A percentile compares a stretch with the other conserved stretches of the same genome.
Evolutionary conservation across 2,797 vertebrate genomes (phyloP).

Genomic region (Pelodytes ibericus): DNA sequence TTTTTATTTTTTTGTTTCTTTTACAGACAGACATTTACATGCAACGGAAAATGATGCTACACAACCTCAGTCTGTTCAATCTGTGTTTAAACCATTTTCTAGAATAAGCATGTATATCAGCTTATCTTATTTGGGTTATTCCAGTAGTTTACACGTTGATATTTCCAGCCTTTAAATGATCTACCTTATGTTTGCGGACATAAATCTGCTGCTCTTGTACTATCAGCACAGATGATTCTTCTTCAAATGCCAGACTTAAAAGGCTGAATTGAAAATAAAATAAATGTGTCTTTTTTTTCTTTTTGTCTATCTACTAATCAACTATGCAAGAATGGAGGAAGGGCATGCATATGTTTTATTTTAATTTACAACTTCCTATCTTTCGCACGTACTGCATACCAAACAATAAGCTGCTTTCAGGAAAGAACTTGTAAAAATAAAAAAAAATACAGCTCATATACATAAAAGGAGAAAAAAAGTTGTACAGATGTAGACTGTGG

Average conservation of each 20-base stretch:
- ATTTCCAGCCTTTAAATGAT: neutral
- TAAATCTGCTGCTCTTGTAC: neutral
- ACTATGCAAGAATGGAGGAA: conserved; percentile 30
- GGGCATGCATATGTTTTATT: conserved; percentile 56
- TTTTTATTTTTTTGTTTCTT: neutral
- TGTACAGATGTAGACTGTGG: conserved; percentile 84
- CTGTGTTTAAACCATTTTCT: neutral
- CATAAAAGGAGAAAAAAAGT: conserved; percentile 76
- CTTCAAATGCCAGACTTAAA: conserved; percentile 4
- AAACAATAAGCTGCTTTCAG: conserved; percentile 68
- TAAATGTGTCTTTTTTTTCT: conserved; percentile 9
- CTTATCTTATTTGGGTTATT: neutral
- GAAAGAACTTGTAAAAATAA: conserved; percentile 61
- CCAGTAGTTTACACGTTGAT: neutral
- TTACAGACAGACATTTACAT: too few species aligned
- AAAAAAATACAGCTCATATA: conserved; percentile 68
- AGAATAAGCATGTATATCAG: neutral
- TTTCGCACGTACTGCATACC: conserved; percentile 64
- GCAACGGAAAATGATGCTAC: too few species aligned
- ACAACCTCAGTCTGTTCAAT: neutral
- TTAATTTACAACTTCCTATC: conserved; percentile 68
- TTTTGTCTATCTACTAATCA: neutral
- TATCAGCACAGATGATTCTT: neutral
- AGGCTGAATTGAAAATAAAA: neutral
- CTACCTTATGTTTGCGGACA: neutral